phyloP scores from a whole-genome alignment of 2,888 invertebrate genomes.

The Heteromurus nitidus region DNA sequence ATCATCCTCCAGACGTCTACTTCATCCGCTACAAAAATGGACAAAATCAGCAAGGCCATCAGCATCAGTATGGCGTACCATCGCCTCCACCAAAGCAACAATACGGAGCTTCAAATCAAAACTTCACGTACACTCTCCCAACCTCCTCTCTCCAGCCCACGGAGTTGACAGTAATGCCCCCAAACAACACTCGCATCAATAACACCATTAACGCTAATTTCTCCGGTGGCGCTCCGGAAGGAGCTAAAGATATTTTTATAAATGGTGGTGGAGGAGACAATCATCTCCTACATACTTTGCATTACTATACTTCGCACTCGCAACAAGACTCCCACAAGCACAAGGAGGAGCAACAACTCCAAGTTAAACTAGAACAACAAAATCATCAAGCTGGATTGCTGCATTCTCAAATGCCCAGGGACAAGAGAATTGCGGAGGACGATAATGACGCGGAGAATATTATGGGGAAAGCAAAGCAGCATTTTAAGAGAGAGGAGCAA shows the following conservation, averaged over 20 bases:
- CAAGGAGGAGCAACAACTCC: slow-evolving; percentile 5
- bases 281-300: slow-evolving; percentile 23
- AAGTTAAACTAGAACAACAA: not conserved
- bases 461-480: not conserved
- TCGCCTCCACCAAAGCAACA: slow-evolving; percentile 27
- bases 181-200: slow-evolving; percentile 2
- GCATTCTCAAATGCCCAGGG: slow-evolving; percentile 4
- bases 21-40: slow-evolving; percentile 42
- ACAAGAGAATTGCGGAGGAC: not conserved
- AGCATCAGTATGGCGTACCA: slow-evolving; percentile 18
- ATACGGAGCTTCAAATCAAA: slow-evolving; percentile 46
- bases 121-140: slow-evolving; percentile 45
- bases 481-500: not conserved
- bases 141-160: slow-evolving; percentile 4
- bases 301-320: slow-evolving; percentile 17
- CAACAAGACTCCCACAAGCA: slow-evolving; percentile 19
- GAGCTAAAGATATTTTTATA: not conserved
- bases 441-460: not conserved
- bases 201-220: not conserved
- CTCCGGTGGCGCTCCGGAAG: not conserved
- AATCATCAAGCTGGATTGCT: not conserved
- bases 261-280: too few relatives aligned
- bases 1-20: slow-evolving; percentile 53
- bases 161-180: not conserved
- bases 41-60: not conserved